Evolutionary conservation across 1,140 invertebrate species (phyloP).

Genomic region (Patella vulgata): DNA sequence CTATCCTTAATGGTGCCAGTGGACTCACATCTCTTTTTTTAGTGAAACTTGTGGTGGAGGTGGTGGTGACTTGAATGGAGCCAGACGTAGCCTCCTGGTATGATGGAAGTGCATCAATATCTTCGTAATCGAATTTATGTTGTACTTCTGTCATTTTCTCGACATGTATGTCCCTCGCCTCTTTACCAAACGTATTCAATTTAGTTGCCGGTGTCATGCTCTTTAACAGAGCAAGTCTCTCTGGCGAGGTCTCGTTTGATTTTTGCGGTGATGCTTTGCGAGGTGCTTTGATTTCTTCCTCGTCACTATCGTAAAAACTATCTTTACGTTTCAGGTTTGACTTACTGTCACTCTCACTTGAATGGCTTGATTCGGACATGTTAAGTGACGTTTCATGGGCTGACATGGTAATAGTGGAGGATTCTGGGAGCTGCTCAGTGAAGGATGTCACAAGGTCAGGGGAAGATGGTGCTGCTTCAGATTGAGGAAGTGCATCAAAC

Average conservation of each 20-base stretch:
- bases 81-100: too few species aligned
- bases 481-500: slow-evolving; percentile 17
- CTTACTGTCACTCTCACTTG: slow-evolving; percentile 17
- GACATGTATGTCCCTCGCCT: too few species aligned
- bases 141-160: background rate
- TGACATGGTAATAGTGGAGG: slow-evolving; percentile 9
- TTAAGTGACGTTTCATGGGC: slow-evolving; percentile 7
- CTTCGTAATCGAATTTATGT: background rate
- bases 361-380: background rate
- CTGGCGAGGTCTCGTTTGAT: slow-evolving; percentile 6
- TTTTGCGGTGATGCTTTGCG: slow-evolving; percentile 21
- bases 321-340: slow-evolving; percentile 39
- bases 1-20: too few species aligned
- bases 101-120: too few species aligned
- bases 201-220: slow-evolving; percentile 4
- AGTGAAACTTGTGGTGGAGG: too few species aligned
- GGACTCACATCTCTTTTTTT: too few species aligned
- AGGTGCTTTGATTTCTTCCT: slow-evolving; percentile 34
- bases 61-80: too few species aligned
- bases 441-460: slow-evolving; percentile 3
- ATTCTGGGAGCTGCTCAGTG: slow-evolving; percentile 6
- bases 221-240: slow-evolving; percentile 4
- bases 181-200: too few species aligned
- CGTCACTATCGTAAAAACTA: slow-evolving; percentile 61
- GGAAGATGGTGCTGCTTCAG: slow-evolving; percentile 5